Evolutionary conservation across 2,113 vertebrate genomes (phyloP), one percentile per base, ranked within the genome.

Genomic region (Pterophyllum scalare): DNA sequence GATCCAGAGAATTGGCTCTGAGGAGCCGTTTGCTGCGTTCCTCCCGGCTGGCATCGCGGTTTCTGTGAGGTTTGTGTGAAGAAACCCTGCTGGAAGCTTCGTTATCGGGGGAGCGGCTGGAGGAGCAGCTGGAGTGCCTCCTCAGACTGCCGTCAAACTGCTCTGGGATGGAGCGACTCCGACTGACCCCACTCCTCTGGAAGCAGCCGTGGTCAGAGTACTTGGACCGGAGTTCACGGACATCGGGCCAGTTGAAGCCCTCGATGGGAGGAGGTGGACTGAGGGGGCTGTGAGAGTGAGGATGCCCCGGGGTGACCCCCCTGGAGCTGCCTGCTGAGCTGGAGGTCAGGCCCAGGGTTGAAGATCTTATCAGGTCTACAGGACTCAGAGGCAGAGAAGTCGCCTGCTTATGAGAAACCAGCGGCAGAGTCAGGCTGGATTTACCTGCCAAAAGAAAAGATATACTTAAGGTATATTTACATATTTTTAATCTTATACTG

Each of bases 241-340:
- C 97, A 0, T 99, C 97, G 0, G 98, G 98, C 98, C 98, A 98
- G 62, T 82, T 8, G 77, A 98, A 98, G 40, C 91, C 92, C 81
- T 98, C 97, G 0, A 87, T 15, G 2, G 91, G 79, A 0, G 93
- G 43, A 3, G 96, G 94, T 1, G 96, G 93, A 67, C 95, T 96
- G 2, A 89, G 86, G 3, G 94, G 95, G 79, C 95, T 96, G 77
- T 40, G 90, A 9, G 88, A 77, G 3, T 3, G 72, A 14, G 57
- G 70, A 24, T 12, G 83, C 7, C 83, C 83, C 2, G 91, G 91
- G 0, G 3, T 82, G 70, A 59, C 62, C 56, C 22, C 79, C 24
- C 12, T 75, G 58, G 20, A 65, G 76, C 11, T 62, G 84, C 9
- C 82, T 10, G 6, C 2, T 0, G 38, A 62, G 84, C 46, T 54